Base-by-base conservation (phyloP, 2,113 vertebrate species). In the Chaetura pelagica region DNA sequence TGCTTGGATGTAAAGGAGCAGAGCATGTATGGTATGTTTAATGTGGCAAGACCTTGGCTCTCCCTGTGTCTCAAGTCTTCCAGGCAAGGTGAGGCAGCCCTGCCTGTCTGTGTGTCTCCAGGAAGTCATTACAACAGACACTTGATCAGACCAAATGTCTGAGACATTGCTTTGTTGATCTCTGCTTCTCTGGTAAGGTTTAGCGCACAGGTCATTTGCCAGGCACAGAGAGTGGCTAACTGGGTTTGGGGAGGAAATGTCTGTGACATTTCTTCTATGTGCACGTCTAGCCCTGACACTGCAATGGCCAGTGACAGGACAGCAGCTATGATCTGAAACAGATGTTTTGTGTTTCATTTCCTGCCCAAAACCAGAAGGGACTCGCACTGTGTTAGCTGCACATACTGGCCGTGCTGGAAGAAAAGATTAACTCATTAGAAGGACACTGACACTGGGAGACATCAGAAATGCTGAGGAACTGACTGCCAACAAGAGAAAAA, bases 321-420 rank as follows among this genome's bases (percentile, higher is more conserved):
- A 95, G 71, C 59, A 93, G 76, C 85, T 92, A 71, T 68, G 85
- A 83, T 73, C 75, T 62, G 24, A 32, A 80, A 57, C 92, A 95
- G 82, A 95, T 93, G 88, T 49, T 63, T 63, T 62, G 12, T 44
- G 59, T 46, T 80, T 90, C 52, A 46, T 83, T 93, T 95, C 85
- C 92, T 95, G 92, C 71, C 67, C 5, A 3, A 80, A 91, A 83
- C 75, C 79, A 62, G 58, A 67, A 85, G 82, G 30, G 63, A 93
- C 32, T 46, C 3, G 1, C 1, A 6, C 40, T 72, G 35, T 38
- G 62, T 34, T 40, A 95, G 23, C 73, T 94, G 54, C 23, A 73
- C n/a, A 40, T 40, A 76, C 52, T 0, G 14, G 67, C 71, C 83
- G 59, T 69, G 46, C 62, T 85, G 46, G 49, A 83, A 81, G 61